These are phyloP conservation scores for Gymnoscopelus braueri DNA, from an alignment of 2,797 vertebrate species.

Conservation along the genomic window DNA sequence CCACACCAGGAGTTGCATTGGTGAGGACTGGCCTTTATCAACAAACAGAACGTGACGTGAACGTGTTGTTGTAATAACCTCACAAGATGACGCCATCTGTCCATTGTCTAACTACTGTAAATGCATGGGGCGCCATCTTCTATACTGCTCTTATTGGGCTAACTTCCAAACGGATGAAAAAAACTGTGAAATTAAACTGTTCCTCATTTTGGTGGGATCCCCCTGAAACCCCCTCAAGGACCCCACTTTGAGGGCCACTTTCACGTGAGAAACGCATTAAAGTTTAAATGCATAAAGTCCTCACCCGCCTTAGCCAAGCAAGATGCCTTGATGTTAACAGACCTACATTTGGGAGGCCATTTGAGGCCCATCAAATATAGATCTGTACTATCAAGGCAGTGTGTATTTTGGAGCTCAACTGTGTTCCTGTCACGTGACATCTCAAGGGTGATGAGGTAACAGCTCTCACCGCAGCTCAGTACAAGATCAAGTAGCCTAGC, in stretches of 20 bases:
- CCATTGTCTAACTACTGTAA: no score
- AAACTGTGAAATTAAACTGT: no score
- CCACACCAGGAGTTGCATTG: no score
- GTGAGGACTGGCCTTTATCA: no score
- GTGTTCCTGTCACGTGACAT: slow-evolving; percentile 45
- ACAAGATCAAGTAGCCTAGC: slow-evolving; percentile 34
- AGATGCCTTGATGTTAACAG: neutral
- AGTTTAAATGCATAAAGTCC: slow-evolving; percentile 9
- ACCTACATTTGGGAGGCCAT: neutral
- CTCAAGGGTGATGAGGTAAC: slow-evolving; percentile 38
- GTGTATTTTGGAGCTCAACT: slow-evolving; percentile 42
- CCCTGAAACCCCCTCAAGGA: neutral
- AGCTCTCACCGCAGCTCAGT: neutral
- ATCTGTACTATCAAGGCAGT: slow-evolving; percentile 35
- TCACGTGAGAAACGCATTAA: slow-evolving; percentile 18
- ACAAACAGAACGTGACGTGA: no score
- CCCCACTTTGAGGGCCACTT: slow-evolving; percentile 15
- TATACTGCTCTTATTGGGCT: no score
- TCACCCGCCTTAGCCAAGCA: slow-evolving; percentile 8
- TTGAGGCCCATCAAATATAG: slow-evolving; percentile 5
- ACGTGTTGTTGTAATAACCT: no score
- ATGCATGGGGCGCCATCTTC: no score
- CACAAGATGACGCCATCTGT: no score
- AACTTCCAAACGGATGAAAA: no score
- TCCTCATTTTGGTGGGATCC: no score